Percentiles rank a stretch among this genome's conserved stretches.
phyloP scores from a whole-genome alignment of 2,113 vertebrate genomes.

The Clarias gariepinus region DNA sequence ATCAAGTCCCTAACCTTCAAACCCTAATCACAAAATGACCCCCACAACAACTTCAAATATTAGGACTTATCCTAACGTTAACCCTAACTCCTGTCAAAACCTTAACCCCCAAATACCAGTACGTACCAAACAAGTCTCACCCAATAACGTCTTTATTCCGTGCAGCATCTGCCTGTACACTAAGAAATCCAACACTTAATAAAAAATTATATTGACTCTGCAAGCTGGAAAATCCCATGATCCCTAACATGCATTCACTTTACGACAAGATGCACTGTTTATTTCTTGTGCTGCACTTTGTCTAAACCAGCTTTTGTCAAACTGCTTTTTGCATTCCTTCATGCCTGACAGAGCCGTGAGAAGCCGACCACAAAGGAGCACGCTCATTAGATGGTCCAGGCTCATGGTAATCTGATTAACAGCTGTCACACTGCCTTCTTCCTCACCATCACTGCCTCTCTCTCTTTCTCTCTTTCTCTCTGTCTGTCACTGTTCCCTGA shows the following conservation, averaged over 20 bases:
- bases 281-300: conserved; percentile 58
- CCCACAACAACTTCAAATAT: no score
- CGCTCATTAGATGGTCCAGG: conserved; percentile 75
- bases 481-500: conserved; percentile 48
- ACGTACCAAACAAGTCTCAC: not conserved
- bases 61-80: not conserved
- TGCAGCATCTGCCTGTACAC: not conserved
- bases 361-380: conserved; percentile 72
- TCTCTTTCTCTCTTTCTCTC: conserved; percentile 54
- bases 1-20: no score
- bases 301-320: conserved; percentile 70
- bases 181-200: not conserved
- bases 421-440: conserved; percentile 71
- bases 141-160: conserved; percentile 2
- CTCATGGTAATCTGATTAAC: conserved; percentile 78
- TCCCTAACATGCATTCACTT: conserved; percentile 63
- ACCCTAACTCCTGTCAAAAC: not conserved
- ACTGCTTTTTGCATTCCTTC: conserved; percentile 67
- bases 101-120: not conserved
- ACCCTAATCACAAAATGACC: no score
- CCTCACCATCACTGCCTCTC: conserved; percentile 63
- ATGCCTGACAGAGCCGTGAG: conserved; percentile 67
- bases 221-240: conserved; percentile 65
- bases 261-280: conserved; percentile 55
- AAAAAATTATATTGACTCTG: not conserved